Conservation (phyloP, 2,797 vertebrate genomes). For the Hyperoplus lanceolatus region DNA sequence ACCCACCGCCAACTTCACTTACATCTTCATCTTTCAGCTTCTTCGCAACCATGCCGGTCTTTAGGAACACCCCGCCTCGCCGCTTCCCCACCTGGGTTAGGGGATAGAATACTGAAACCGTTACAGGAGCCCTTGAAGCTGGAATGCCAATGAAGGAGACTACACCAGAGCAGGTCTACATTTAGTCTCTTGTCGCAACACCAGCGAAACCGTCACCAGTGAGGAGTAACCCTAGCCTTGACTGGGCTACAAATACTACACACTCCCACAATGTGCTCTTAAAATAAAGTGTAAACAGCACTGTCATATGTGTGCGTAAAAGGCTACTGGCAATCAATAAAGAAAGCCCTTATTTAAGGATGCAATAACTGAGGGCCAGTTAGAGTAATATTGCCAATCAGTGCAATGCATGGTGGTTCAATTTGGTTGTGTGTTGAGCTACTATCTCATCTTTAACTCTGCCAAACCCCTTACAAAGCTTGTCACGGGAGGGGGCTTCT, state of each 20-base stretch:
- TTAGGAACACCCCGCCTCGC: slow-evolving; percentile 97
- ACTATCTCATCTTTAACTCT: slow-evolving; percentile 81
- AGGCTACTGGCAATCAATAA: slow-evolving; percentile 11
- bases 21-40: slow-evolving; percentile 96
- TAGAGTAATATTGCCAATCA: slow-evolving; percentile 10
- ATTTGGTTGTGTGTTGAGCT: slow-evolving; percentile 44
- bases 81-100: slow-evolving; percentile 98
- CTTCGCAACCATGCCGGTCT: slow-evolving; percentile 98
- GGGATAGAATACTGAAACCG: slow-evolving; percentile 97
- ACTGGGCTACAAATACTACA: slow-evolving; percentile 35
- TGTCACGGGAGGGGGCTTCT: slow-evolving; percentile 84
- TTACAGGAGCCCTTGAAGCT: slow-evolving; percentile 90
- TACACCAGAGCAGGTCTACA: slow-evolving; percentile 87
- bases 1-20: slow-evolving; percentile 15
- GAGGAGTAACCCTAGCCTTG: slow-evolving; percentile 55
- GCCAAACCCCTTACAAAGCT: slow-evolving; percentile 90
- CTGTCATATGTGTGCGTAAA: slow-evolving; percentile 5
- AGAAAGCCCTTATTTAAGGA: slow-evolving; percentile 29
- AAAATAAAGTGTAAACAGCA: slow-evolving; percentile 13
- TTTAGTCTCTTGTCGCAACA: slow-evolving; percentile 72
- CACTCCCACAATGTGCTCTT: slow-evolving; percentile 9
- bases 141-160: slow-evolving; percentile 88
- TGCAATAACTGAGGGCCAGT: slow-evolving; percentile 22
- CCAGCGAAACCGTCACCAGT: slow-evolving; percentile 64
- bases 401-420: slow-evolving; percentile 18